Base-by-base conservation (phyloP, 2,797 vertebrate species). In the Luscinia megarhynchos region DNA sequence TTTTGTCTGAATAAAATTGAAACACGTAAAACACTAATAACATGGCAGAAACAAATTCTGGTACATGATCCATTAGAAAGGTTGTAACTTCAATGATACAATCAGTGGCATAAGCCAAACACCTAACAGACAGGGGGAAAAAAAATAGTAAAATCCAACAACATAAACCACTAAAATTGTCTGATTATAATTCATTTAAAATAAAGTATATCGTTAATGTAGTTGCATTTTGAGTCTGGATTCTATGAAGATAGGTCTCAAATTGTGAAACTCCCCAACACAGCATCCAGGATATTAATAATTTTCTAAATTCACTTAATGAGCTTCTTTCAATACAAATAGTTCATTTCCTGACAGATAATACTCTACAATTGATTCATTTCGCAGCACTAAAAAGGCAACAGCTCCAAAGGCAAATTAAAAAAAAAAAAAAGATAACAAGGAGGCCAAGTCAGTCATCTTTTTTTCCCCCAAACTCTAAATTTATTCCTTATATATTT, bases 361-460 rank as follows among this genome's bases (percentile, higher is more conserved):
- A 89, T 87, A 78, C 58, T 83, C 89, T 66, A 50, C 81, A 96
- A 84, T 73, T 88, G 95, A 84, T 95, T 96, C 46, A 88, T 80
- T 89, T 95, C 72, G 73, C 75, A 95, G 48, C 18, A 62, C 23
- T 93, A 94, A 92, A 88, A 86, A 70, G 40, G 22, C 54, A 92
- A 57, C 29, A 94, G 48, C 36, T 94, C 51, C 72, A 94, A 87
- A 68, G 51, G 24, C 23, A 96, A 85, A 91, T 53, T 80, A 8
- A 84, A 73, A 38, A 50, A 48, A 26, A 15, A 17, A 29, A 46
- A 6, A 38, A 6, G 3, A 20, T 23, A 50, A 30, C 6, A 53
- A 70, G 20, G 18, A 38, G 16, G 20, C 26, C 11, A 91, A 70
- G 22, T 72, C 74, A 50, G 55, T 62, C 68, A 73, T 53, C 1